Conservation (phyloP, 2,888 invertebrate species). For the Drosophila subsilvestris region DNA sequence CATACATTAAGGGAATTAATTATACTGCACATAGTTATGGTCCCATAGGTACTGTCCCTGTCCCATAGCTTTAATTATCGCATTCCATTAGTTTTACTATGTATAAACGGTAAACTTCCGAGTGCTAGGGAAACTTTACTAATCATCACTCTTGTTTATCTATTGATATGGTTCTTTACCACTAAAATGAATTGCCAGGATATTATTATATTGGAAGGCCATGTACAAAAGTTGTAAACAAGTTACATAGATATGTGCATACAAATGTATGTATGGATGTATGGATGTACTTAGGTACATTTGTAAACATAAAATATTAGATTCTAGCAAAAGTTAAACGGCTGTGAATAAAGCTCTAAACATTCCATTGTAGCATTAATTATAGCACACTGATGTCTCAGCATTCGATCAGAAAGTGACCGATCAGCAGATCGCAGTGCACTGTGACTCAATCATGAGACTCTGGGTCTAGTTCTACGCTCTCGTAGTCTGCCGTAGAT, state of each 20-base stretch:
- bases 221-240: not conserved
- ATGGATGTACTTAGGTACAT: not conserved
- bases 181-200: not conserved
- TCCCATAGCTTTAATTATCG: not conserved
- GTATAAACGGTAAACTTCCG: not conserved
- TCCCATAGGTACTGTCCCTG: not conserved
- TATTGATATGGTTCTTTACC: not conserved
- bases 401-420: slow-evolving; percentile 52
- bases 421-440: slow-evolving; percentile 36
- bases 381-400: slow-evolving; percentile 24
- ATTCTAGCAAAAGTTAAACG: slow-evolving; percentile 2
- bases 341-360: slow-evolving; percentile 7
- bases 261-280: too few species aligned
- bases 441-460: slow-evolving; percentile 33
- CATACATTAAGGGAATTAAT: not conserved
- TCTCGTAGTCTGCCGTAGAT: not conserved
- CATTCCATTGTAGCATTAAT: slow-evolving; percentile 22
- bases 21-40: not conserved
- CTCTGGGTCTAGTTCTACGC: not conserved
- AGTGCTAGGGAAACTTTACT: not conserved
- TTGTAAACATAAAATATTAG: not conserved
- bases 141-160: too few species aligned
- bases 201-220: not conserved
- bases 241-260: too few species aligned
- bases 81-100: not conserved